Percentiles rank a stretch among this genome's conserved stretches.
These are phyloP conservation scores for Drosophila niveifrons DNA, from an alignment of 2,888 invertebrate genomes.

Conservation along the genomic window DNA sequence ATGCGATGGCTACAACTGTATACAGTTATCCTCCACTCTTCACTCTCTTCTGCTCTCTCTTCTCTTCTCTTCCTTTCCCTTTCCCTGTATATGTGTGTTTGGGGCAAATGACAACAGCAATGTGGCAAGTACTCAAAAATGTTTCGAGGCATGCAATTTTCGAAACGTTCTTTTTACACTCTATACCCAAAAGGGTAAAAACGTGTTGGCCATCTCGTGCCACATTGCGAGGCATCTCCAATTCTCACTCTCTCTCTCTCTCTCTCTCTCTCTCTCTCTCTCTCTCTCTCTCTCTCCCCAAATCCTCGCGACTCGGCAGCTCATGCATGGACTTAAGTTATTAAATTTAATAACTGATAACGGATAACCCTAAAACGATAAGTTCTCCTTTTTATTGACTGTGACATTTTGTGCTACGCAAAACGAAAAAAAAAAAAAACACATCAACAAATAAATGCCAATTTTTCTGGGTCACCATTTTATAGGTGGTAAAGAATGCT, in stretches of 20 bases:
- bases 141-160: conserved; percentile 38
- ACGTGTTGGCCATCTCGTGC: conserved; percentile 15
- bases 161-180: conserved; percentile 34
- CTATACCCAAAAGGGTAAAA: conserved; percentile 33
- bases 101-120: conserved; percentile 32
- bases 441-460: not conserved
- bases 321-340: conserved; percentile 26
- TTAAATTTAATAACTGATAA: conserved; percentile 35
- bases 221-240: conserved; percentile 11
- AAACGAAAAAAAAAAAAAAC: conserved; percentile 3
- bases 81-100: conserved; percentile 2
- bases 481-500: conserved; percentile 10
- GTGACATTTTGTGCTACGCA: conserved; percentile 14
- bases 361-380: conserved; percentile 19
- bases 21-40: not conserved
- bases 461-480: conserved; percentile 15
- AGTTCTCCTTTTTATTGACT: conserved; percentile 26
- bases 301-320: not conserved
- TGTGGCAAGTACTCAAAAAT: conserved; percentile 35
- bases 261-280: too few relatives aligned
- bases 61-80: not conserved
- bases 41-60: not conserved
- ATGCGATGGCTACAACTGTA: conserved; percentile 37
- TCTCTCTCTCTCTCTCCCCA: too few relatives aligned
- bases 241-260: not conserved